A percentile compares a stretch with the other conserved stretches of the same genome.
Conservation (phyloP, 2,797 vertebrate species). For the Craterocephalus amniculus region DNA sequence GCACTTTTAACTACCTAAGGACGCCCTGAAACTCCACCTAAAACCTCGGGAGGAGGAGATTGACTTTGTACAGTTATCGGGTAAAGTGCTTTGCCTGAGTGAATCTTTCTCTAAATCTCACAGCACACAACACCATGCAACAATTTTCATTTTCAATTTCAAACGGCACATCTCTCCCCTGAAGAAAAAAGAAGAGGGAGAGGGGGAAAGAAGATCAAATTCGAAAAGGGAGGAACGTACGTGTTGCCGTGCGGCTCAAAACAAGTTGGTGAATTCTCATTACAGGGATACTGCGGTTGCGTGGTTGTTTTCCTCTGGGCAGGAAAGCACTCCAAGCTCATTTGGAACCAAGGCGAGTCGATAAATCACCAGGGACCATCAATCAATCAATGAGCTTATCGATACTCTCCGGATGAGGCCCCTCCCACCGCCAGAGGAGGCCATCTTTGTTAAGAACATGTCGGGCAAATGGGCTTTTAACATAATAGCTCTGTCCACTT, state of each 20-base stretch:
- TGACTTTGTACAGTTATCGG: constrained; percentile 62
- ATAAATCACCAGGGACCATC: constrained; percentile 70
- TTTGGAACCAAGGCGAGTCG: constrained; percentile 69
- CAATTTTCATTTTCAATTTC: constrained; percentile 71
- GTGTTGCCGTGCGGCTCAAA: constrained; percentile 29
- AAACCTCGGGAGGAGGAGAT: constrained; percentile 59
- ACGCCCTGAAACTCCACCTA: constrained; percentile 62
- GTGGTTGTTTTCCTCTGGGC: constrained; percentile 59
- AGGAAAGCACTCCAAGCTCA: constrained; percentile 68
- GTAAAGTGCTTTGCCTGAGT: constrained; percentile 54
- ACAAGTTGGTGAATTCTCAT: constrained; percentile 62
- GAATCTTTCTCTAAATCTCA: constrained; percentile 62
- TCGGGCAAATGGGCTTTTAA: constrained; percentile 78
- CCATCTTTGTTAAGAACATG: constrained; percentile 64
- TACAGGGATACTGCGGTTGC: constrained; percentile 46
- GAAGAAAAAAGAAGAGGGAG: too few relatives aligned
- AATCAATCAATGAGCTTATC: constrained; percentile 77
- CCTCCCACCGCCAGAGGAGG: constrained; percentile 60
- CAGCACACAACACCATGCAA: constrained; percentile 55
- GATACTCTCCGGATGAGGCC: constrained; percentile 58
- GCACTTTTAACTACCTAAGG: constrained; percentile 75
- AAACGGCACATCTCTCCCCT: constrained; percentile 18
- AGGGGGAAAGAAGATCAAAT: constrained; percentile 19
- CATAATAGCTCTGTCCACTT: constrained; percentile 72
- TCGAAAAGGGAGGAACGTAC: background rate